Evolutionary conservation across 1,140 invertebrate genomes (phyloP).

Genomic region (Leptinotarsa defecta): DNA sequence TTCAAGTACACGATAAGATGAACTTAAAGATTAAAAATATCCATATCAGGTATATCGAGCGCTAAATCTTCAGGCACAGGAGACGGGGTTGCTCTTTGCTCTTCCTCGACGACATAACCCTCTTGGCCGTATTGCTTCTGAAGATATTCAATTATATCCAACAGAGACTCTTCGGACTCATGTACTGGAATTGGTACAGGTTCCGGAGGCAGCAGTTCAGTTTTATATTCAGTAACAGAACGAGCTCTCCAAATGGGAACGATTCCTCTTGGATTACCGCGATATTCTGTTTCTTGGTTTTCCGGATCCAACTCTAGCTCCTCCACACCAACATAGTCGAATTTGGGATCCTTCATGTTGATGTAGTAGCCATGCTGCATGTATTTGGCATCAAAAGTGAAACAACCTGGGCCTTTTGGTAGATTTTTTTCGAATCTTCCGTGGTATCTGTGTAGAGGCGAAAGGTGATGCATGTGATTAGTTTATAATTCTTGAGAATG

Average conservation of each 20-base stretch:
- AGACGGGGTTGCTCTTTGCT: constrained; percentile 37
- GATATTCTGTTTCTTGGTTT: constrained; percentile 29
- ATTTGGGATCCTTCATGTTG: constrained; percentile 60
- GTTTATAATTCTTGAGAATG: too few relatives aligned
- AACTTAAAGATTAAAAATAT: constrained; percentile 26
- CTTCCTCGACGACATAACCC: constrained; percentile 47
- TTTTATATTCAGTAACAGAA: constrained; percentile 67
- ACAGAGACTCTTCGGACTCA: constrained; percentile 60
- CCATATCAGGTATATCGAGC: constrained; percentile 39
- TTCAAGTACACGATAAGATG: not conserved
- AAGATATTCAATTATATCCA: constrained; percentile 55
- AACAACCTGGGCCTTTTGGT: constrained; percentile 69
- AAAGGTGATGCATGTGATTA: too few relatives aligned
- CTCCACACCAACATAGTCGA: constrained; percentile 60
- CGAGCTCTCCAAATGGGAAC: constrained; percentile 67
- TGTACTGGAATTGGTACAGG: constrained; percentile 64
- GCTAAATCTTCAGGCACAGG: constrained; percentile 38
- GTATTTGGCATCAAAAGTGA: constrained; percentile 67
- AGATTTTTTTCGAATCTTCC: constrained; percentile 68
- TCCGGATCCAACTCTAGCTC: constrained; percentile 51
- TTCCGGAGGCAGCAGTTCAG: constrained; percentile 68
- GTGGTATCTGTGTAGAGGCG: constrained; percentile 61
- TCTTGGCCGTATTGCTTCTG: constrained; percentile 51
- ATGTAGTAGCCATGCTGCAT: constrained; percentile 71
- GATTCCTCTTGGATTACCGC: constrained; percentile 42